A percentile compares a stretch with the other conserved stretches of the same genome.
Conservation (phyloP, 2,888 invertebrate genomes). For the Drosophila anceps region DNA sequence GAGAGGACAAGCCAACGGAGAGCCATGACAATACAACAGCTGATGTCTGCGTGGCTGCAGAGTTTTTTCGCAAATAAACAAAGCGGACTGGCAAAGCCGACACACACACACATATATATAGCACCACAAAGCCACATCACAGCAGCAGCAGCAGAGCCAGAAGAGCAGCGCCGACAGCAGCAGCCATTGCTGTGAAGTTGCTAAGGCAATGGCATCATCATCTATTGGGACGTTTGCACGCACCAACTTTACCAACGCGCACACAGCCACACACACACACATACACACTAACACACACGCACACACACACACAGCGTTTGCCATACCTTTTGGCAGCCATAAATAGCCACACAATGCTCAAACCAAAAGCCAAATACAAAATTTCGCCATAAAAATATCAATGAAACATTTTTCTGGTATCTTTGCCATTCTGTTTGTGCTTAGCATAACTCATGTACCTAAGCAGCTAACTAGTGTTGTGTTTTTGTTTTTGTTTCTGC, state of each 20-base stretch:
- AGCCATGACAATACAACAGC: constrained; percentile 51
- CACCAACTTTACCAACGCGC: constrained; percentile 46
- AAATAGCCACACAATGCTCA: constrained; percentile 54
- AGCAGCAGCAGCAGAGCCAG: constrained; percentile 20
- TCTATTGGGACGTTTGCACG: constrained; percentile 49
- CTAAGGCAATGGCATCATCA: constrained; percentile 78
- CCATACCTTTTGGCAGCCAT: constrained; percentile 57
- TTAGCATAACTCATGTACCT: constrained; percentile 47
- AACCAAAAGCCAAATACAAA: constrained; percentile 54
- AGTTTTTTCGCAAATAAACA: constrained; percentile 73
- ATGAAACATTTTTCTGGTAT: constrained; percentile 61
- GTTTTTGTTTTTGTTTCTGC: constrained; percentile 12
- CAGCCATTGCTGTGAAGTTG: constrained; percentile 57
- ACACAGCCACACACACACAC: constrained; percentile 12
- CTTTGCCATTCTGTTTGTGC: constrained; percentile 37
- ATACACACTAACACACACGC: constrained; percentile 8
- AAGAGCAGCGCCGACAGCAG: constrained; percentile 38
- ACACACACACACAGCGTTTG: constrained; percentile 1
- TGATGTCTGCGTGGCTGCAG: constrained; percentile 59
- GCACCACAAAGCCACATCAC: constrained; percentile 41
- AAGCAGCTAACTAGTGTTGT: constrained; percentile 43
- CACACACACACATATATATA: constrained; percentile 13
- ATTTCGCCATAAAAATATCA: constrained; percentile 74
- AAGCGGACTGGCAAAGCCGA: constrained; percentile 61
- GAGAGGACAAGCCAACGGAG: constrained; percentile 32